Percentiles rank a stretch among this genome's conserved stretches.
These are phyloP conservation scores for Drosophila sucinea DNA, from an alignment of 1,140 invertebrate species.

Conservation along the genomic window DNA sequence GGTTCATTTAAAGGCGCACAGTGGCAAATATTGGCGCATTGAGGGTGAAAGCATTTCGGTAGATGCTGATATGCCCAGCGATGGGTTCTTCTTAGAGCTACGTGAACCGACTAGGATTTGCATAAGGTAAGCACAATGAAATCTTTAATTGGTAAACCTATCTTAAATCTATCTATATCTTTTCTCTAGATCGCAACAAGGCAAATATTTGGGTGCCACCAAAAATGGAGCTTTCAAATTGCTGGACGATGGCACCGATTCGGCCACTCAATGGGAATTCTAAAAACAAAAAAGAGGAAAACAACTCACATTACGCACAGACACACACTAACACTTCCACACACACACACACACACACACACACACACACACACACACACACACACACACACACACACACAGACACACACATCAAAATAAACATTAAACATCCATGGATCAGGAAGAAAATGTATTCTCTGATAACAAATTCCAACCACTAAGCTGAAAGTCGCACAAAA, in stretches of 20 bases:
- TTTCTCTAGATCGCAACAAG: constrained; percentile 83
- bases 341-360: too few relatives aligned
- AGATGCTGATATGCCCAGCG: constrained; percentile 91
- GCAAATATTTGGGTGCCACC: constrained; percentile 94
- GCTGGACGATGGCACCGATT: constrained; percentile 89
- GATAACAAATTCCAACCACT: constrained; percentile 20
- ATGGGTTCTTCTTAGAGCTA: constrained; percentile 96
- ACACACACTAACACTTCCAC: not conserved
- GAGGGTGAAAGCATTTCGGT: constrained; percentile 93
- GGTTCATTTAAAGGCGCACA: constrained; percentile 96
- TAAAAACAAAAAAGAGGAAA: constrained; percentile 84
- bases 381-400: too few relatives aligned
- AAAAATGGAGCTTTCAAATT: constrained; percentile 97
- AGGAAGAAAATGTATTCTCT: constrained; percentile 50
- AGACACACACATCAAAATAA: not conserved
- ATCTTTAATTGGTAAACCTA: not conserved
- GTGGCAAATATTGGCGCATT: constrained; percentile 96
- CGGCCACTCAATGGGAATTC: constrained; percentile 97
- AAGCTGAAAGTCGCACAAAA: constrained; percentile 51
- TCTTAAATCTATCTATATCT: not conserved
- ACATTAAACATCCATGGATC: constrained; percentile 24
- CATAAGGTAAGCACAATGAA: constrained; percentile 86
- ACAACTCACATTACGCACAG: not conserved
- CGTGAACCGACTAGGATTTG: constrained; percentile 95
- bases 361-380: too few relatives aligned